These are phyloP conservation scores for Lepidurus arcticus DNA, from an alignment of 1,140 invertebrate species.

Conservation along the genomic window DNA sequence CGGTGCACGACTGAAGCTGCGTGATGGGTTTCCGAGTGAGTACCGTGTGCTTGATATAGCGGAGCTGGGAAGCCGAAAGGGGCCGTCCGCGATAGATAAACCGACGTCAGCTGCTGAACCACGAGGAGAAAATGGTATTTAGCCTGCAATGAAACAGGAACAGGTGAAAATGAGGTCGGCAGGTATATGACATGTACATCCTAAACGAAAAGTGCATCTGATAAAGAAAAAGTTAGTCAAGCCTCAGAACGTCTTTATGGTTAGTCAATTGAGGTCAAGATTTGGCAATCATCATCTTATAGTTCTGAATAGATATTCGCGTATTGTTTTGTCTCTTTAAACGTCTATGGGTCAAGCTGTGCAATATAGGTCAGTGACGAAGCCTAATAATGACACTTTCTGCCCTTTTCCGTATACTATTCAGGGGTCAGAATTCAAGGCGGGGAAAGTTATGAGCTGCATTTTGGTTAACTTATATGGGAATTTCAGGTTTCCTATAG, in stretches of 20 bases:
- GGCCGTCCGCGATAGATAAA: slow-evolving; percentile 3
- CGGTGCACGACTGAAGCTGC: slow-evolving; percentile 20
- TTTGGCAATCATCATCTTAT: neutral
- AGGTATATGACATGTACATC: slow-evolving; percentile 5
- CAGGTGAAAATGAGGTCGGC: slow-evolving; percentile 13
- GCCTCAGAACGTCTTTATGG: neutral
- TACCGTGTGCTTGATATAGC: slow-evolving; percentile 14
- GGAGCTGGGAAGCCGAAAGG: slow-evolving; percentile 16
- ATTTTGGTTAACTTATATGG: neutral
- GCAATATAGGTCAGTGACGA: neutral
- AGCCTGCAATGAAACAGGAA: neutral
- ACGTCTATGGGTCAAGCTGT: neutral
- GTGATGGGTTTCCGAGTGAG: neutral
- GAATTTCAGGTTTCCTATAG: neutral
- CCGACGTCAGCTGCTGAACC: neutral
- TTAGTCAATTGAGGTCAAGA: neutral
- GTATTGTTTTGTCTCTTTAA: neutral
- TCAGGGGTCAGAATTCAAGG: neutral
- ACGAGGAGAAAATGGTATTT: slow-evolving; percentile 6
- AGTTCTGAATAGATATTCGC: neutral
- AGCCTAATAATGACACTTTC: neutral
- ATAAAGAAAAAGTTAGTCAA: slow-evolving; percentile 7
- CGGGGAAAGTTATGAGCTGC: neutral
- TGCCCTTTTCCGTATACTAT: neutral
- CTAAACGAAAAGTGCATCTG: slow-evolving; percentile 16